Evolutionary conservation across 2,888 invertebrate species (phyloP), one percentile per base, ranked within the genome.

Genomic region (Tetrapedia diversipes): DNA sequence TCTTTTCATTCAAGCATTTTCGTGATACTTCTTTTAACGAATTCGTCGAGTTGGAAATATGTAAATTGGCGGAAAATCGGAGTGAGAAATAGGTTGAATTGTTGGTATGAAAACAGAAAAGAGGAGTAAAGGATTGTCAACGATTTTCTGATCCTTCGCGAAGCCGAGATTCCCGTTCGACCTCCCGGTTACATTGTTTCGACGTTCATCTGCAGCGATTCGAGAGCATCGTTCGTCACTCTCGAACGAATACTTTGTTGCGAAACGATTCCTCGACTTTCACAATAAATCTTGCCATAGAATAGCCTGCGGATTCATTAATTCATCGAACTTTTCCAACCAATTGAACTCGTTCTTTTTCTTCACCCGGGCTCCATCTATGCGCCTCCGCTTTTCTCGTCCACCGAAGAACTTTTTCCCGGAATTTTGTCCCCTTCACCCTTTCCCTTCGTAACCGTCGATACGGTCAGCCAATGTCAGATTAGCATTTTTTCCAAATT

Each of bases 161-260:
- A 41, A 64, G 27, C 29, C 37, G 41, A 39, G 53, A 22, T 16
- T 39, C 27, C 45, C 16, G 34, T 29, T 60, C 49, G 32, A 59
- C 29, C n/a, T 56, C 70, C 51, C 74, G 61, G 68, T 81, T 74
- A 74, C 65, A 29, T 54, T 65, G 73, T 65, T 72, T 45, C 43
- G 59, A 47, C 54, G 68, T 59, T 81, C 69, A 47, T 37, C 66
- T 63, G 14, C 24, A 41, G 19, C 11, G 51, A 49, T 47, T 54
- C 65, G 54, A 63, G 47, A 53, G 53, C 57, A 61, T 71, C 74
- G 66, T 74, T 63, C 57, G 69, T 77, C 66, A 73, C 27, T 51
- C 37, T 39, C 22, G 54, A 45, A 11, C 41, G 72, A 67, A 51
- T 39, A 34, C 32, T 56, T 54, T 59, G 57, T 59, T 51, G 43